phyloP scores from a whole-genome alignment of 2,888 invertebrate genomes.

The Mythimna loreyi region DNA sequence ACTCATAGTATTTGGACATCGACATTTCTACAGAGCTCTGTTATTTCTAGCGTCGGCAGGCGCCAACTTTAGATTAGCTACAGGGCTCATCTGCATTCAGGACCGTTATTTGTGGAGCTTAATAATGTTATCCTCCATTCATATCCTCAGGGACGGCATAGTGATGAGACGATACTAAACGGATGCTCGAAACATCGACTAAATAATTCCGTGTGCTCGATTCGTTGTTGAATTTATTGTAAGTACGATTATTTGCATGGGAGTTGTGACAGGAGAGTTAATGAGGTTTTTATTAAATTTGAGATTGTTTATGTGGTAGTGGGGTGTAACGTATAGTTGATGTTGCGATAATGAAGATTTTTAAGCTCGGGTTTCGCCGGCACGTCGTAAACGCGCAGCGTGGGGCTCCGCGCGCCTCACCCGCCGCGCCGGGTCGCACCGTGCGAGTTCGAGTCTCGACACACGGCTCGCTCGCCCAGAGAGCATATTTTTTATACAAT shows the following conservation, averaged over 20 bases:
- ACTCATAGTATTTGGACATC: slow-evolving; percentile 79
- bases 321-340: slow-evolving; percentile 74
- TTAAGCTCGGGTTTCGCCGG: slow-evolving; percentile 80
- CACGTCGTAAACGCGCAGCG: slow-evolving; percentile 78
- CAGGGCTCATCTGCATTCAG: slow-evolving; percentile 86
- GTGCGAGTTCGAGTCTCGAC: too few relatives aligned
- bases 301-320: slow-evolving; percentile 75
- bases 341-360: slow-evolving; percentile 81
- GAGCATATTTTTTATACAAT: slow-evolving; percentile 65
- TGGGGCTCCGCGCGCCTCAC: slow-evolving; percentile 59
- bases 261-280: slow-evolving; percentile 65
- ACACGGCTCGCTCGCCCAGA: slow-evolving; percentile 36
- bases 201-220: slow-evolving; percentile 46
- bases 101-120: slow-evolving; percentile 82
- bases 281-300: slow-evolving; percentile 71
- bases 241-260: slow-evolving; percentile 44
- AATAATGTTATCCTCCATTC: slow-evolving; percentile 81
- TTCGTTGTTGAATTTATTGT: slow-evolving; percentile 43
- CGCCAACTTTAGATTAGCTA: slow-evolving; percentile 86
- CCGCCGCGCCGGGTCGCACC: slow-evolving; percentile 27
- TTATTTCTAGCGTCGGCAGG: slow-evolving; percentile 85
- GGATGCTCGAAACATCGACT: slow-evolving; percentile 46
- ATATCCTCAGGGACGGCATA: slow-evolving; percentile 71
- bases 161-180: slow-evolving; percentile 54
- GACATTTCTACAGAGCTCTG: slow-evolving; percentile 83